Evolutionary conservation across 2,797 vertebrate species (phyloP), one percentile per base, ranked within the genome.

Genomic region (Hozukius guyotensis): DNA sequence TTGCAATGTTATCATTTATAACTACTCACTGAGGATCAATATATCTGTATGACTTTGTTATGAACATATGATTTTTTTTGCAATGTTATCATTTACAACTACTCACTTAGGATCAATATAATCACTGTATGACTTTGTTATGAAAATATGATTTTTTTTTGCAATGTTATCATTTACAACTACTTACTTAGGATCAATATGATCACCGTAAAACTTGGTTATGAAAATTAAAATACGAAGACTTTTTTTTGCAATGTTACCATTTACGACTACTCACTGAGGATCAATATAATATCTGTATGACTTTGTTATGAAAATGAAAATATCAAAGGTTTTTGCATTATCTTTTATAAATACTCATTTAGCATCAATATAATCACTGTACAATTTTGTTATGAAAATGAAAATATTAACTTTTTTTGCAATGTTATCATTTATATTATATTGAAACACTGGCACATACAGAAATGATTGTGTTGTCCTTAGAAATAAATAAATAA

Each of bases 251-350:
- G 6, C 6, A 57, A 56, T 14, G 22, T 56, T 56, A 25, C 1
- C 24, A 27, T 13, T 57, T 59, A 29, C 3, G 1, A 8, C 18
- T 34, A 1, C n/a, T 34, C 2, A 62, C 6, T 1, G 0, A 60
- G 1, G 9, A 31, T 11, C 29, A 20, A n/a, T 32, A n/a, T 62
- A 62, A 4, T 36, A 3, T 4, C 12, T 63, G 18, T 61, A 11
- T 2, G 5, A 61, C 5, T 16, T 6, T 42, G 7, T 38, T 8
- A 14, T 2, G 32, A 25, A 24, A 24, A 62, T 22, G 3, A 11
- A 32, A 61, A n/a, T 61, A 60, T 60, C 0, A 31, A 4, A 16
- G 6, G 31, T 75, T 38, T 38, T 38, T 27, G 22, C 18, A 34
- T 24, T 62, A 20, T 55, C 34, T 9, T 62, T 29, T 38, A 64